These are phyloP conservation scores for Calidris pygmaea DNA, from an alignment of 2,113 vertebrate species.

Conservation along the genomic window DNA sequence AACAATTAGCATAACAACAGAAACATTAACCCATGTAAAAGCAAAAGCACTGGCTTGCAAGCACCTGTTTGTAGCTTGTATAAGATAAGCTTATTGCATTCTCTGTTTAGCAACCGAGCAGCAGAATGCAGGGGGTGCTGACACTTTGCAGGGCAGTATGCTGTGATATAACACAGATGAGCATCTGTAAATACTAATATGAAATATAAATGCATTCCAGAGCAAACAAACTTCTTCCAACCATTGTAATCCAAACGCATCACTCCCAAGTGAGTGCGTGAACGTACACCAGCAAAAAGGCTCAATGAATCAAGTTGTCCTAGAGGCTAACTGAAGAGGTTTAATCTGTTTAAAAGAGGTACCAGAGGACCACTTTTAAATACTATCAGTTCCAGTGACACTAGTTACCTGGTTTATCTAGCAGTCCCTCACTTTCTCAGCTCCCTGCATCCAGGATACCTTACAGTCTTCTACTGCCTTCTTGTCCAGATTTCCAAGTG, in stretches of 20 bases:
- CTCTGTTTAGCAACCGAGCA: conserved; percentile 11
- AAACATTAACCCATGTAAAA: conserved; percentile 34
- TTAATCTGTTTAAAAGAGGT: background rate
- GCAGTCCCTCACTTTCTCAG: background rate
- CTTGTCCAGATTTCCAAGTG: background rate
- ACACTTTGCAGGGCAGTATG: background rate
- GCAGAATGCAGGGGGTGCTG: background rate
- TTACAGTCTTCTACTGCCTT: background rate
- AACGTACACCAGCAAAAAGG: background rate
- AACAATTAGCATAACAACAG: conserved; percentile 69
- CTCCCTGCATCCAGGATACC: background rate
- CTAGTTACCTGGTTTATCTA: background rate
- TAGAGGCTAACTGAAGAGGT: background rate
- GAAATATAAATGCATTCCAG: background rate
- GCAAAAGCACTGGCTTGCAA: background rate
- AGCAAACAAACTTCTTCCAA: background rate
- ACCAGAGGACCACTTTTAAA: background rate
- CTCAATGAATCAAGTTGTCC: background rate
- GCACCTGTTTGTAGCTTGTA: conserved; percentile 4
- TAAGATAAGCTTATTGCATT: background rate
- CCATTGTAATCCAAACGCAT: background rate
- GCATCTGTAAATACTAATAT: background rate
- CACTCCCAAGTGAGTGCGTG: background rate
- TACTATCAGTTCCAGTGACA: background rate
- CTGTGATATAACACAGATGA: background rate